Evolutionary conservation across 2,797 vertebrate species (phyloP).

Genomic region (Cossypha heuglini): DNA sequence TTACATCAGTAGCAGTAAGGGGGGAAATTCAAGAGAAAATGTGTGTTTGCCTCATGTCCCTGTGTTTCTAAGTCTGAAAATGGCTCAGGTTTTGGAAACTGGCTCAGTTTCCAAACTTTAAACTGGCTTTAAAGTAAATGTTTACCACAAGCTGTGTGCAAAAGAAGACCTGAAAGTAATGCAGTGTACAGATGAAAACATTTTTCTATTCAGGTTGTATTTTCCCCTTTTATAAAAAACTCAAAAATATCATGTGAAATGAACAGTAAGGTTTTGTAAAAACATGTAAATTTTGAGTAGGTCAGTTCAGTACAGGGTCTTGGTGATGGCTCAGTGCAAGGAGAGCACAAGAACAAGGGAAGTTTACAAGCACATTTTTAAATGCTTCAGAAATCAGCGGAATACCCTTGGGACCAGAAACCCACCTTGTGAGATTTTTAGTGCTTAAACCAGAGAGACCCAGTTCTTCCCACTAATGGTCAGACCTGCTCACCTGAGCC

Average conservation of each 20-base stretch:
- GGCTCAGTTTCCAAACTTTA: background rate
- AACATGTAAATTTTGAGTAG: background rate
- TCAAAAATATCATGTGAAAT: background rate
- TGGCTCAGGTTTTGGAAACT: background rate
- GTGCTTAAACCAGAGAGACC: slow-evolving; percentile 28
- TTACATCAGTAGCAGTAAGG: background rate
- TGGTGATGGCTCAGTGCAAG: background rate
- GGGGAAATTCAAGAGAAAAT: background rate
- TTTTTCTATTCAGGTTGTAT: background rate
- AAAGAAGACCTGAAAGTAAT: background rate
- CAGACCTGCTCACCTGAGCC: background rate
- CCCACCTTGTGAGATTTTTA: background rate
- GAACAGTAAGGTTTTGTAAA: background rate
- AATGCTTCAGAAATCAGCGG: background rate
- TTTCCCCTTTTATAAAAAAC: background rate
- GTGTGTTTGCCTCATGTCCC: background rate
- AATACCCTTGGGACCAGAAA: background rate
- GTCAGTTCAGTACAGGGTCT: background rate
- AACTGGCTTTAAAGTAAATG: background rate
- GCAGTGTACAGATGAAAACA: background rate
- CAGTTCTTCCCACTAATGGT: slow-evolving; percentile 31
- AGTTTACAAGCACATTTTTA: background rate
- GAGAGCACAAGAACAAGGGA: background rate
- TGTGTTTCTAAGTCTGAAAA: background rate
- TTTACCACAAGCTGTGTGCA: background rate